Conservation (phyloP, 2,888 invertebrate species). For the Melinopterus prodromus region DNA sequence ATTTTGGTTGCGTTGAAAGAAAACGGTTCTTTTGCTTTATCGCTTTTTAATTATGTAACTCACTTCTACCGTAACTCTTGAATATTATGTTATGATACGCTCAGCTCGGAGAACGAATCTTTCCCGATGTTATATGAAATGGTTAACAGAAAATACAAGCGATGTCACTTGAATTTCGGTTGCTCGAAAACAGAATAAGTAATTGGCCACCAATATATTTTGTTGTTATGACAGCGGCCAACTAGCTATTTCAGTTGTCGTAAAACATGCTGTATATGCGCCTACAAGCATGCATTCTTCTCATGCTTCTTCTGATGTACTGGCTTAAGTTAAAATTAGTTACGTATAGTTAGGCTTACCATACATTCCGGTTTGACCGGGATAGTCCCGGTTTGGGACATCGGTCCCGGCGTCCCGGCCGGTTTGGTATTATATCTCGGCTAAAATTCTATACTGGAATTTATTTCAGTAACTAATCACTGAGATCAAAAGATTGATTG, state of each 20-base stretch:
- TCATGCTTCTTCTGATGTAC: neutral
- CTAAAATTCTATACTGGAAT: no score
- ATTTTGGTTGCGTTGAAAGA: neutral
- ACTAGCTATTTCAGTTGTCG: neutral
- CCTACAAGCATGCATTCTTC: neutral
- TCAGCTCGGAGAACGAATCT: neutral
- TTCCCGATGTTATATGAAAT: neutral
- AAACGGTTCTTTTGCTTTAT: neutral
- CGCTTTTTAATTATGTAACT: neutral
- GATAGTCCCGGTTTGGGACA: no score
- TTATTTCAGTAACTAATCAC: no score
- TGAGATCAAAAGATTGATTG: no score
- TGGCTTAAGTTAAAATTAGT: neutral
- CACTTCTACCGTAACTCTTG: neutral
- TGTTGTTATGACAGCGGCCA: neutral
- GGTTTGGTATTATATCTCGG: no score
- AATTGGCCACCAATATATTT: neutral
- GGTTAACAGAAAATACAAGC: neutral
- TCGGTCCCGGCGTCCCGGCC: no score
- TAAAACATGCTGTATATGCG: neutral
- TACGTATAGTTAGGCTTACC: neutral
- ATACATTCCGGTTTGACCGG: no score
- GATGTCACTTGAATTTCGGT: neutral
- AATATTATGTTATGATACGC: neutral
- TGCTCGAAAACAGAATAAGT: no score